Conservation (phyloP, 2,888 invertebrate species). For the Lasioglossum zephyrum region DNA sequence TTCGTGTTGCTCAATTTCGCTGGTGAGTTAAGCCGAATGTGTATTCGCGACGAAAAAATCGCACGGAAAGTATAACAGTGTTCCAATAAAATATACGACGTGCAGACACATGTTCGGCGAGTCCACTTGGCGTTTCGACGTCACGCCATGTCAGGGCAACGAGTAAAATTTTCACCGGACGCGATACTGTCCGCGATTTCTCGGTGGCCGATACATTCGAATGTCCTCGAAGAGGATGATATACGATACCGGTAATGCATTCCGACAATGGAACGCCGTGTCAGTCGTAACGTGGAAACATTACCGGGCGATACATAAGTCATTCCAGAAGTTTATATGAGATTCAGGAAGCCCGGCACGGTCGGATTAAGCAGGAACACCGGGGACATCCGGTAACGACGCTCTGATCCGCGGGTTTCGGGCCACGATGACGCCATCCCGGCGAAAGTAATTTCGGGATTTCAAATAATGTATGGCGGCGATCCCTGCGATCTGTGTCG, state of each 20-base stretch:
- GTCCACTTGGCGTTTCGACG: slow-evolving; percentile 35
- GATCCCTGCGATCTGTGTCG: slow-evolving; percentile 21
- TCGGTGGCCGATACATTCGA: slow-evolving; percentile 33
- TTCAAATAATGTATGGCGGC: slow-evolving; percentile 66
- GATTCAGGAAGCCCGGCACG: slow-evolving; percentile 26
- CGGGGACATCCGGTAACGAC: slow-evolving; percentile 49
- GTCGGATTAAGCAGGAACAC: slow-evolving; percentile 49
- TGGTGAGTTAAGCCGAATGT: not conserved
- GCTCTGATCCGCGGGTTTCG: not conserved
- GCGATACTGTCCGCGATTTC: slow-evolving; percentile 26
- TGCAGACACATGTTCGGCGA: not conserved
- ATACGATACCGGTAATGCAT: slow-evolving; percentile 41
- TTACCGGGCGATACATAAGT: slow-evolving; percentile 50
- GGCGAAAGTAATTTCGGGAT: slow-evolving; percentile 70
- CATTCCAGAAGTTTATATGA: slow-evolving; percentile 36
- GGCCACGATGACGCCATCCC: not conserved
- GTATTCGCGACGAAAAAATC: not conserved
- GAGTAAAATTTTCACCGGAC: slow-evolving; percentile 24
- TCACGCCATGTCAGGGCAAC: not conserved
- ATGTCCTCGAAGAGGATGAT: slow-evolving; percentile 39
- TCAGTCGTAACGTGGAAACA: slow-evolving; percentile 29
- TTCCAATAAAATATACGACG: not conserved
- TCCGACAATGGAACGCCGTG: slow-evolving; percentile 29
- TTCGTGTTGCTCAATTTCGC: not conserved
- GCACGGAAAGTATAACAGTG: not conserved